A percentile compares a stretch with the other conserved stretches of the same genome.
Evolutionary conservation across 1,140 invertebrate genomes (phyloP).

Genomic region (Gryon sp.): DNA sequence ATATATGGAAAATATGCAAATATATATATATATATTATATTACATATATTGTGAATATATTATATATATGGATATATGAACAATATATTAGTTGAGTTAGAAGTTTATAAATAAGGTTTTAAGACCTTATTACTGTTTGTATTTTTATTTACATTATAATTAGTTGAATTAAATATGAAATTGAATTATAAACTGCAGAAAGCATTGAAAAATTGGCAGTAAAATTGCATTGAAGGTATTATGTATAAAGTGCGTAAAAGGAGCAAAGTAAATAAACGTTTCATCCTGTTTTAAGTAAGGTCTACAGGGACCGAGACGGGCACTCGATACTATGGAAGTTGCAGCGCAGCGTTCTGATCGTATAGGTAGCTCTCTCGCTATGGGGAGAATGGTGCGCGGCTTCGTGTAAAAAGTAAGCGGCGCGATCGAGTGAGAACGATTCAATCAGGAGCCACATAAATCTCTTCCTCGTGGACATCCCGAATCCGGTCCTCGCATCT

Average conservation of each 20-base stretch:
- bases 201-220: too few species aligned
- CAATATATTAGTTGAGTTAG: too few species aligned
- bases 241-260: conserved; percentile 19
- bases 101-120: too few species aligned
- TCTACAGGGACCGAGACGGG: conserved; percentile 40
- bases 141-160: too few species aligned
- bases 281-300: conserved; percentile 52
- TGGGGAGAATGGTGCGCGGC: conserved; percentile 57
- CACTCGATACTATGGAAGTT: conserved; percentile 45
- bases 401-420: conserved; percentile 74
- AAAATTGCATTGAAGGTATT: background rate
- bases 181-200: too few species aligned
- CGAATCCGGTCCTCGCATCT: conserved; percentile 67
- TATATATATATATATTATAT: too few species aligned
- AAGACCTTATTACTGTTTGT: too few species aligned
- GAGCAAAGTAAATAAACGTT: conserved; percentile 49
- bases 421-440: conserved; percentile 80
- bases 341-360: conserved; percentile 14
- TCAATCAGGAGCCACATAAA: conserved; percentile 80
- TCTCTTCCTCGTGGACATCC: conserved; percentile 78
- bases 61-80: too few species aligned
- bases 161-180: too few species aligned
- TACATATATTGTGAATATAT: too few species aligned
- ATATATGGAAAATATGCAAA: too few species aligned
- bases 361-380: conserved; percentile 43